Conservation (phyloP, 2,113 vertebrate genomes). For the Cervus canadensis region DNA sequence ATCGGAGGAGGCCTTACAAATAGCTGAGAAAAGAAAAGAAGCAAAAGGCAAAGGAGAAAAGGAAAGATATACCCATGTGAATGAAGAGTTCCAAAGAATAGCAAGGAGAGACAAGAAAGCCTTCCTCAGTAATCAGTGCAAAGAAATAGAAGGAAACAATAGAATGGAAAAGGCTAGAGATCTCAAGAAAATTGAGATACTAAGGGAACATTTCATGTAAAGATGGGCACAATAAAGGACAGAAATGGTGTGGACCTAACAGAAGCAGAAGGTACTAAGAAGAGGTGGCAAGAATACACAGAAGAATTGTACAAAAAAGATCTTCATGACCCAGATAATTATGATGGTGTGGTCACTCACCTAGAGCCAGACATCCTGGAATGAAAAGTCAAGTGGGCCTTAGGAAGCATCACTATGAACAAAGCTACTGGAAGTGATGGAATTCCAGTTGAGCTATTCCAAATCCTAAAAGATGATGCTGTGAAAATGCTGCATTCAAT, state of each 20-base stretch:
- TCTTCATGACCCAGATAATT: background rate
- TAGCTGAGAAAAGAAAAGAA: background rate
- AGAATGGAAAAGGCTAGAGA: background rate
- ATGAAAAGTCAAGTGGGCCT: background rate
- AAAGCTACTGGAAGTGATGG: background rate
- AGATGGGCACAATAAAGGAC: background rate
- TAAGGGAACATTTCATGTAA: background rate
- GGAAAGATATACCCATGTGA: background rate
- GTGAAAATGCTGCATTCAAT: background rate
- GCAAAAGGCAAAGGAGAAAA: background rate
- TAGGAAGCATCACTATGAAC: background rate
- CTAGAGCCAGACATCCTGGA: background rate
- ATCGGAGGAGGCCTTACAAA: background rate
- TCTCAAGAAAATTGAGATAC: background rate
- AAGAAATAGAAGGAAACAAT: background rate
- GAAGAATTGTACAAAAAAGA: background rate
- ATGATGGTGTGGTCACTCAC: background rate
- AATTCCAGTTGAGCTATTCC: background rate
- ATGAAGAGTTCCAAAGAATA: background rate
- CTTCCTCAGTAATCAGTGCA: background rate
- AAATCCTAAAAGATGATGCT: background rate
- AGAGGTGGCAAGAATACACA: background rate
- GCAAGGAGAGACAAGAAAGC: background rate
- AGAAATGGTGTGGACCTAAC: background rate
- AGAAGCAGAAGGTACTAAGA: background rate